A percentile compares a stretch with the other conserved stretches of the same genome.
Evolutionary conservation across 2,797 vertebrate genomes (phyloP).

Genomic region (Amniataba percoides): DNA sequence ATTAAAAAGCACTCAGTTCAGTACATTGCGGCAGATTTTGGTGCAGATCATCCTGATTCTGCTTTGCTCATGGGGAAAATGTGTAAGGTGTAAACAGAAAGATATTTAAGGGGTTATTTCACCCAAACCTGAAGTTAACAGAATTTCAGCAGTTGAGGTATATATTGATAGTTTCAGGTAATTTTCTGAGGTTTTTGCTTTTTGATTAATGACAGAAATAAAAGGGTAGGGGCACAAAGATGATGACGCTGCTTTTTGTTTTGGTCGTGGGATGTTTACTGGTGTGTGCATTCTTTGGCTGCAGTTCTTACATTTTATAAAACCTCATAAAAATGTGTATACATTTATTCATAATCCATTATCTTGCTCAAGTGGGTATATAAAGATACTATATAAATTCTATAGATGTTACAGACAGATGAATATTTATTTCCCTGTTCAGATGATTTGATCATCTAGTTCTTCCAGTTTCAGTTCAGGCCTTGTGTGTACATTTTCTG

Average conservation of each 20-base stretch:
- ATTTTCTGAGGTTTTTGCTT: background rate
- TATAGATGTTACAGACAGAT: too few species aligned
- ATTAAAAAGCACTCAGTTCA: background rate
- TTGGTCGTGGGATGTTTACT: background rate
- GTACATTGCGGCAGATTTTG: background rate
- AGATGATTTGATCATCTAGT: background rate
- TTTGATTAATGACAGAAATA: background rate
- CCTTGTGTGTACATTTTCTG: background rate
- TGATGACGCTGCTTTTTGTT: too few species aligned
- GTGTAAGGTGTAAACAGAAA: background rate
- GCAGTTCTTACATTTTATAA: background rate
- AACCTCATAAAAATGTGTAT: background rate
- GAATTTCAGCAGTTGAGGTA: background rate
- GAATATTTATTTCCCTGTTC: background rate
- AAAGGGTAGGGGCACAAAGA: background rate
- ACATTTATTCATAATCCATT: too few species aligned
- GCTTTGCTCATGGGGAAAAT: background rate
- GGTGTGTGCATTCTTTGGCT: background rate
- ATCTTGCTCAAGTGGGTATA: background rate
- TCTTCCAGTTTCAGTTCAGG: background rate
- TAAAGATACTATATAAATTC: too few species aligned
- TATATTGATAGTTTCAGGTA: background rate
- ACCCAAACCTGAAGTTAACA: background rate
- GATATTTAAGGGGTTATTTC: background rate
- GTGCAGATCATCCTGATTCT: background rate